Base-by-base conservation (phyloP, 2,797 vertebrate species). In the Pempheris klunzingeri region DNA sequence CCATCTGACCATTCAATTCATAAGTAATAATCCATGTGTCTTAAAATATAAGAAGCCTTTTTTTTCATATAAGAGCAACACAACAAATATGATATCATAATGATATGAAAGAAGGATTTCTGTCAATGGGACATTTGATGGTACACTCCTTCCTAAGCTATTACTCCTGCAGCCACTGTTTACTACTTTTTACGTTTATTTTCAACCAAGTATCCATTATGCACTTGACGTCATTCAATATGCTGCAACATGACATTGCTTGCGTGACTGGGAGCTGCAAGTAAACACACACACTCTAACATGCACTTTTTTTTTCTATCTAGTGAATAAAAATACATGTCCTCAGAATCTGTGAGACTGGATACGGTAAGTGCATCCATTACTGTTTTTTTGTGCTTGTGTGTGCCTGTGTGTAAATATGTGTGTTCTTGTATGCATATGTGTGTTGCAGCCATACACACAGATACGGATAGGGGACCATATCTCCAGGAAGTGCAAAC, bases 291-390 rank as follows among this genome's bases (percentile, higher is more conserved):
- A 54, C 10, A 38, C 22, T 50, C 18, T 15, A 38, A 57, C 24
- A 52, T 18, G 46, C 11, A 76, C 15, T 59, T n/a, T 3, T 30
- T n/a, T 46, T 3, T 22, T 75, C 43, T 43, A 20, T 79, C 14
- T 22, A 5, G 9, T 36, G 26, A 28, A 50, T 59, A 50, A 52
- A 66, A 58, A 81, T 81, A 81, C 66, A 77, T 57, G 80, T 73
- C 43, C 50, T 47, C 22, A 32, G 43, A 34, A 50, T 60, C 55
- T 64, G 44, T 44, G 70, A 66, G 54, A 38, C 57, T 5, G 34
- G n/a, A 78, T 60, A 55, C 34, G 41, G 17, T 77, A 72, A 77
- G 74, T 75, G 86, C 80, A 78, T 44, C 67, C 43, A 69, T 79
- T 74, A 59, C 47, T n/a, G 54, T n/a, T 41, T 24, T 60, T n/a